Conservation (phyloP, 2,113 vertebrate species). For the Budorcas taxicolor region DNA sequence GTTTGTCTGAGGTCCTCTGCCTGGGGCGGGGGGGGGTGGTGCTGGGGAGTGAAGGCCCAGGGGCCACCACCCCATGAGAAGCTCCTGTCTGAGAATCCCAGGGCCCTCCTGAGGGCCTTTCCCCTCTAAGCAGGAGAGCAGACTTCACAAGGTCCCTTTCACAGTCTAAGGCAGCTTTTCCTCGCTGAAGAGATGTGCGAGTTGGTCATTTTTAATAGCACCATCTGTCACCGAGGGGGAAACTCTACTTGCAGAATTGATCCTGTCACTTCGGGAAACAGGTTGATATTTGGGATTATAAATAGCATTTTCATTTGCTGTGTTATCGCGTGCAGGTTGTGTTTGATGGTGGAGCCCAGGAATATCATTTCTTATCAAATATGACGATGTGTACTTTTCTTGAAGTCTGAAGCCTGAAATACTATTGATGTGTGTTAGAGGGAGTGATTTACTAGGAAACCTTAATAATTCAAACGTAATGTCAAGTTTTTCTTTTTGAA, state of each 20-base stretch:
- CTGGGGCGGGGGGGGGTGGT: too few species aligned
- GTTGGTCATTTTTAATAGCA: conserved; percentile 76
- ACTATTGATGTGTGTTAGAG: not conserved
- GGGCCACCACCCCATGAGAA: too few species aligned
- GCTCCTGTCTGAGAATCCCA: not conserved
- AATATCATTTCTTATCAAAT: conserved; percentile 41
- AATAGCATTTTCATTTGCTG: conserved; percentile 78
- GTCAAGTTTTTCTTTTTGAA: not conserved
- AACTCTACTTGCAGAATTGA: conserved; percentile 78
- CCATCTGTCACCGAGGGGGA: conserved; percentile 75
- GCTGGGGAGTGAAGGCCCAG: not conserved
- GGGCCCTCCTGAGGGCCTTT: not conserved
- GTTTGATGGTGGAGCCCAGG: conserved; percentile 32
- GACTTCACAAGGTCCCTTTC: conserved; percentile 42
- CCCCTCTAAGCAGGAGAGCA: not conserved
- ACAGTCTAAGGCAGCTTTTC: conserved; percentile 16
- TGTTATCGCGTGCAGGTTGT: conserved; percentile 51
- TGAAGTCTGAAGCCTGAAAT: conserved; percentile 2
- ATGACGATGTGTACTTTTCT: conserved; percentile 19
- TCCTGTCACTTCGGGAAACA: conserved; percentile 80
- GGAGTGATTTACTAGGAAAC: not conserved
- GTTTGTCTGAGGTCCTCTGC: not conserved
- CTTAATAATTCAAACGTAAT: not conserved
- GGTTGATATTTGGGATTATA: conserved; percentile 79
- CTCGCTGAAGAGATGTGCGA: conserved; percentile 52